Base-by-base conservation (phyloP, 1,140 invertebrate genomes). In the Physella acuta region DNA sequence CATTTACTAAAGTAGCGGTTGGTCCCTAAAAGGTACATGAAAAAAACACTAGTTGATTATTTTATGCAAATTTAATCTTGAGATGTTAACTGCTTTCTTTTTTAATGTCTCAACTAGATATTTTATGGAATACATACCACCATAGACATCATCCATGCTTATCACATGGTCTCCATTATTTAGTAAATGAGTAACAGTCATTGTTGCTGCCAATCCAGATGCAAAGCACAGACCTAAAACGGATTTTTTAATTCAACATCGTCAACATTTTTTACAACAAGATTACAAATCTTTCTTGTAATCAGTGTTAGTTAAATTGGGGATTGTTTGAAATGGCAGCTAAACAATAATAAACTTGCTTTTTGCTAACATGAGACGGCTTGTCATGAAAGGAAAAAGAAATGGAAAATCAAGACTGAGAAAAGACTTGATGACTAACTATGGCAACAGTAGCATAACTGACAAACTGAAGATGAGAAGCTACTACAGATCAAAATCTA, bases 101-200 rank as follows among this genome's bases (percentile, higher is more conserved):
- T n/a, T n/a, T n/a, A n/a, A n/a, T 49, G 44, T 14, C 44, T 14
- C 44, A 49, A 49, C 44, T 14, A 49, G n/a, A 14, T 49, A 49
- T 39, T 26, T 11, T 26, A 16, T 52, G 8, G 28, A 49, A 28
- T 28, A 63, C 73, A 61, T 72, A 83, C 83, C 97, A 65, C 97
- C 97, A 82, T 99, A 99, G 8, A 99, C 87, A 86, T 99, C 96
- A 85, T 99, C 94, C 71, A 92, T 91, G 69, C 90, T 91, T 37
- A 99, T 80, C 4, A 99, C 88, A 81, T 99, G 94, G 85, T 99
- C 96, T 0, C 97, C 97, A 71, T 86, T 71, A 61, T 89, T 89
- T 0, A 99, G 84, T 62, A 97, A 82, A 58, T 92, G 88, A 0
- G 89, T 86, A 0, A 98, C 81, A 2, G 90, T 89, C 1, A 90